A percentile compares a stretch with the other conserved stretches of the same genome.
Evolutionary conservation across 2,797 vertebrate species (phyloP).

Genomic region (Lithobates sylvaticus): DNA sequence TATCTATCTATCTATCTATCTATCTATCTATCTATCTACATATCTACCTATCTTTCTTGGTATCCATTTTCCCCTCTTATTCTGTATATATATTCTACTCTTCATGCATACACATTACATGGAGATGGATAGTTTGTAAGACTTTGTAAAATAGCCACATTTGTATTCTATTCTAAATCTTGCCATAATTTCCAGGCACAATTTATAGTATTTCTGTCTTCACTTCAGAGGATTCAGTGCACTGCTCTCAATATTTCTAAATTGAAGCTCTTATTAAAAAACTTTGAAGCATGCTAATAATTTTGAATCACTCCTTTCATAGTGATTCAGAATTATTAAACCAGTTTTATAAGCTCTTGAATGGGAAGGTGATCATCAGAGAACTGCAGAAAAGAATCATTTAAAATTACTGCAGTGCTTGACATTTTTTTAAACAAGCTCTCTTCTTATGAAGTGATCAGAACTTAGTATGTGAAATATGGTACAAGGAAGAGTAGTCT

Average conservation of each 20-base stretch:
- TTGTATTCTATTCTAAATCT: background rate
- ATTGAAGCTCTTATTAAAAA: constrained; percentile 69
- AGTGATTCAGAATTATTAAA: constrained; percentile 80
- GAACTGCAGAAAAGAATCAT: constrained; percentile 76
- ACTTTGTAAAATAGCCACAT: no score
- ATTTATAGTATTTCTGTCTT: constrained; percentile 31
- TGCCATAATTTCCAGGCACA: background rate
- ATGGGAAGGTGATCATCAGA: constrained; percentile 81
- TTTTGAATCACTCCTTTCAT: constrained; percentile 76
- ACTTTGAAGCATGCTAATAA: constrained; percentile 77
- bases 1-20: no score
- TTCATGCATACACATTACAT: no score
- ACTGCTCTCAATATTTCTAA: constrained; percentile 39
- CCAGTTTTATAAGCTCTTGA: constrained; percentile 78
- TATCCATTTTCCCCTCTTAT: no score
- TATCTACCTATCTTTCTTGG: no score
- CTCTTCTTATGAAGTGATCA: constrained; percentile 71
- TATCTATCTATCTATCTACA: no score
- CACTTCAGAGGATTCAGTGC: constrained; percentile 3
- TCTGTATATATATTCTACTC: no score
- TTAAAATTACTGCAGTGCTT: constrained; percentile 79
- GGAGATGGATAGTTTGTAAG: no score
- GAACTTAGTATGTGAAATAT: constrained; percentile 68
- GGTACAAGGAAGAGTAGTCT: constrained; percentile 66
- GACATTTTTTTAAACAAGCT: constrained; percentile 76